Base-by-base conservation (phyloP, 2,113 vertebrate genomes). In the Pygathrix nemaeus region DNA sequence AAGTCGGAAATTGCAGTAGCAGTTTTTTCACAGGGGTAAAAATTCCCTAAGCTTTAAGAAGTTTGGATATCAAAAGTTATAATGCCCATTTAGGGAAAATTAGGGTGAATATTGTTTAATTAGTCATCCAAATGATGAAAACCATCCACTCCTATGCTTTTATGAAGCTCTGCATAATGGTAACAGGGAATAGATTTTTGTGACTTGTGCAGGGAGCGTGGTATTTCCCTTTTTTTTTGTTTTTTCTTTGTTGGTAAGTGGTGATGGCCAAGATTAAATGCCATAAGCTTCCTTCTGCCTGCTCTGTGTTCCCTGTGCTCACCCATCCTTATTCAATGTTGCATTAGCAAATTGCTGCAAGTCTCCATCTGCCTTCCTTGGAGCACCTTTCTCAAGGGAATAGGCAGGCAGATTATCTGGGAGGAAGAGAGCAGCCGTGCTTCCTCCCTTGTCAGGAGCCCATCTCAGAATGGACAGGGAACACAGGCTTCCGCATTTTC, bases 21-120 rank as follows among this genome's bases (percentile, higher is more conserved):
- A 64, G 9, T 40, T 95, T 96, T 64, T 96, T 94, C 38, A 94
- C 16, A 82, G 27, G 5, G 32, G 11, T 88, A 72, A 80, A 96
- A 57, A 88, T 32, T 86, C 17, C 21, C n/a, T 61, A 66, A 32
- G 52, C 35, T 80, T 97, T 75, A 86, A 90, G 57, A 78, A 21
- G 10, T 93, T 61, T 96, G 57, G 3, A 5, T 79, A 16, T 43
- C 66, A 79, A 90, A 88, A 85, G 16, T 64, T 57, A 4, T 83
- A 86, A 70, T 96, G 61, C 0, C 12, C 59, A 52, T 38, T 82
- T 88, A 75, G 25, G 20, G 14, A 78, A 96, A 82, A 64, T 2
- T 38, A 82, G 50, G 45, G 57, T 80, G 12, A 68, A 61, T 92
- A 59, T 82, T 88, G 23, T 76, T 97, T 66, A 70, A 25, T 93